Evolutionary conservation across 2,113 vertebrate species (phyloP).

Genomic region (Sander vitreus): DNA sequence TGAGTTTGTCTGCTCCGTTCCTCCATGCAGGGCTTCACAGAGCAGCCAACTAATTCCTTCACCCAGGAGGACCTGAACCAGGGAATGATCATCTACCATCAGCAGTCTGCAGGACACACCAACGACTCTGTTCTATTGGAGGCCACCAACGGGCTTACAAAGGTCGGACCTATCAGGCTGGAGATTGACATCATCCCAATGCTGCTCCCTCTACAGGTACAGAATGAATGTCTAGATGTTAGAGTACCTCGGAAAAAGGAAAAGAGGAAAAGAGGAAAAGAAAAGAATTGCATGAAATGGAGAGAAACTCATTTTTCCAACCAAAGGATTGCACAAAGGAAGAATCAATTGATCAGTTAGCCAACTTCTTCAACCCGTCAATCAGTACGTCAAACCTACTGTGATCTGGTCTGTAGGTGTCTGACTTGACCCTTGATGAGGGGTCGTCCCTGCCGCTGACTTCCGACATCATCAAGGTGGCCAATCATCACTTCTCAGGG

Average conservation of each 20-base stretch:
- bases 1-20: neutral
- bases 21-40: constrained; percentile 29
- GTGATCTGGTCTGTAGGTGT: constrained; percentile 55
- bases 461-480: constrained; percentile 84
- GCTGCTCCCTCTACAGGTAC: constrained; percentile 85
- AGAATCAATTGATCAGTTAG: neutral
- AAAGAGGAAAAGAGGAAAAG: neutral
- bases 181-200: constrained; percentile 86
- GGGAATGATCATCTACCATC: constrained; percentile 86
- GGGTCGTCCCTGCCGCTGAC: constrained; percentile 84
- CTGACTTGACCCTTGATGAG: constrained; percentile 86
- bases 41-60: constrained; percentile 79
- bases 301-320: neutral
- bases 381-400: neutral
- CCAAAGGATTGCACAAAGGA: neutral
- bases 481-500: constrained; percentile 84
- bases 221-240: neutral
- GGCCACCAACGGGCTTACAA: constrained; percentile 84
- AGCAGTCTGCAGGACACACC: constrained; percentile 75
- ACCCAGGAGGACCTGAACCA: constrained; percentile 88
- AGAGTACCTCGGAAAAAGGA: neutral
- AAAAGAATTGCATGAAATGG: neutral
- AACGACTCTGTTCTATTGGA: constrained; percentile 85
- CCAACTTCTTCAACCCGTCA: neutral
- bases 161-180: constrained; percentile 80